phyloP scores from a whole-genome alignment of 2,888 invertebrate species.

The Tricholauxania praeusta region DNA sequence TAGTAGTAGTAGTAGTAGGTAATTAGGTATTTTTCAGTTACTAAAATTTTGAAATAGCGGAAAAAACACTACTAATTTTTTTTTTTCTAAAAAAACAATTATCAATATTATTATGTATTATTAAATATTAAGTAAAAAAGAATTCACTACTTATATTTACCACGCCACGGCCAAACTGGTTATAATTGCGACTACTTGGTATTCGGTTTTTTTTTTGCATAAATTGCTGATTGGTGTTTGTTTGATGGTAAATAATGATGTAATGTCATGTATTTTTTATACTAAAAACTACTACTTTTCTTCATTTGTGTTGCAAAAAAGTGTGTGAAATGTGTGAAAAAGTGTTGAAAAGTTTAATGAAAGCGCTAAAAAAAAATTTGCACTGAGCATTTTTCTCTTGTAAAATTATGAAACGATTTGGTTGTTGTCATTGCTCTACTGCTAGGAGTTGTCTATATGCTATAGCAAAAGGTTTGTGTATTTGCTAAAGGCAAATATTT shows the following conservation, averaged over 20 bases:
- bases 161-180: conserved; percentile 64
- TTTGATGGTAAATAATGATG: too few relatives aligned
- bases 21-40: too few relatives aligned
- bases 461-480: conserved; percentile 2
- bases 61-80: background rate
- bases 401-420: background rate
- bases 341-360: background rate
- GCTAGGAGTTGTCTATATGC: background rate
- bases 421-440: background rate
- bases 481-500: background rate
- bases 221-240: background rate
- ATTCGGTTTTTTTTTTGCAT: conserved; percentile 35
- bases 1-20: too few relatives aligned
- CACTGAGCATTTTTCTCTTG: conserved; percentile 3
- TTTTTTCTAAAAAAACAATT: too few relatives aligned
- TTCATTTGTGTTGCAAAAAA: background rate
- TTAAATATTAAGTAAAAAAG: conserved; percentile 13
- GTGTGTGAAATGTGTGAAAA: background rate
- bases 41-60: background rate
- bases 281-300: too few relatives aligned
- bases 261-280: too few relatives aligned
- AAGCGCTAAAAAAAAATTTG: background rate
- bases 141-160: conserved; percentile 63
- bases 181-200: conserved; percentile 48
- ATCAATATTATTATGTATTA: background rate